These are phyloP conservation scores for Amorpha juglandis DNA, from an alignment of 2,888 invertebrate species.

Conservation along the genomic window DNA sequence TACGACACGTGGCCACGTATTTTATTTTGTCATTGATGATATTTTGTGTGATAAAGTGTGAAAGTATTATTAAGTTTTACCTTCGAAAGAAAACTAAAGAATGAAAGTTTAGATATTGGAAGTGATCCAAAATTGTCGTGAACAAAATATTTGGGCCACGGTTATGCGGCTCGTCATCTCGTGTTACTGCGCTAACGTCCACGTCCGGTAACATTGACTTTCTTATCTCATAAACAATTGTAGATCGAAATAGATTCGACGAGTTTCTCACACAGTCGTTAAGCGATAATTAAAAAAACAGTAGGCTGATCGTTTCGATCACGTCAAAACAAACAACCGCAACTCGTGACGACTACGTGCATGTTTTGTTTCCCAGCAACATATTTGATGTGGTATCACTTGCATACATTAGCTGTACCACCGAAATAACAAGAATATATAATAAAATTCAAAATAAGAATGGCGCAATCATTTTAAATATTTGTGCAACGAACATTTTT, in stretches of 20 bases:
- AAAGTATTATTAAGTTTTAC: not conserved
- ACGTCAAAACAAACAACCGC: slow-evolving; percentile 18
- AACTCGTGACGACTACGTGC: not conserved
- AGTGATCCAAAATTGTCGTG: slow-evolving; percentile 68
- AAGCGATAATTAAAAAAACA: slow-evolving; percentile 44
- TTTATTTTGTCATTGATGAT: slow-evolving; percentile 4
- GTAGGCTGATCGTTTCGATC: slow-evolving; percentile 28
- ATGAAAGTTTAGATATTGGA: slow-evolving; percentile 78
- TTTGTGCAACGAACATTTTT: not conserved
- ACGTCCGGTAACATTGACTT: slow-evolving; percentile 82
- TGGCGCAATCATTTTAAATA: slow-evolving; percentile 2
- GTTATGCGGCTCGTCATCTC: slow-evolving; percentile 71
- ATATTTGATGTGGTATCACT: not conserved
- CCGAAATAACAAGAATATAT: not conserved
- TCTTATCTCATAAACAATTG: slow-evolving; percentile 73
- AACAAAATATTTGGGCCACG: slow-evolving; percentile 79
- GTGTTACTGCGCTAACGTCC: slow-evolving; percentile 66
- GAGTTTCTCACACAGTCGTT: slow-evolving; percentile 49
- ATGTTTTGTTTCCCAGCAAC: not conserved
- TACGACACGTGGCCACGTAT: too few species aligned
- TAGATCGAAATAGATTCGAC: slow-evolving; percentile 64
- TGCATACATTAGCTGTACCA: not conserved
- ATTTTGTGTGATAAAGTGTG: slow-evolving; percentile 21
- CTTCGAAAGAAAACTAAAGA: slow-evolving; percentile 55
- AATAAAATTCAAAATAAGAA: slow-evolving; percentile 2